Evolutionary conservation across 1,140 invertebrate genomes (phyloP), one percentile per base, ranked within the genome.

Genomic region (Phthorimaea operculella): DNA sequence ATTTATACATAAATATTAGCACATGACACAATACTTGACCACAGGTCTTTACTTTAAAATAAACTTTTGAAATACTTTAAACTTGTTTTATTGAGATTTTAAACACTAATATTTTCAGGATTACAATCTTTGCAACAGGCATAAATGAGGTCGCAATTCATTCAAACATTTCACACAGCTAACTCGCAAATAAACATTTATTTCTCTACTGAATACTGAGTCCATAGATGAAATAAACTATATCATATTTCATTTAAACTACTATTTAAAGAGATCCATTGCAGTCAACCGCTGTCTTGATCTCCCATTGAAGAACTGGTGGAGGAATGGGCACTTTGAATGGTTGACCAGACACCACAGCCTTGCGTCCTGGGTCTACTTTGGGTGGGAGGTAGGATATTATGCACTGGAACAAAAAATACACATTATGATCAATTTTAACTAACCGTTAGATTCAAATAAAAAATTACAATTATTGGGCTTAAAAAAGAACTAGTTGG

Each of bases 341-440:
- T 52, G 83, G 79, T 34, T 79, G 62, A 36, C 85, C 82, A 17
- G 83, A 84, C 0, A 86, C 83, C 21, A 86, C 76, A 17, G 82
- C 75, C 52, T 83, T 83, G 10, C 59, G 66, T n/a, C 85, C 85
- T 34, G 75, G 66, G 18, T 75, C 70, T 3, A 81, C 71, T 66
- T 79, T 83, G 44, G 70, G 60, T n/a, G 85, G 85, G 33, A 86
- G 70, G 63, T 83, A 71, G 11, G 85, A 86, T 49, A 86, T 83
- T 34, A 83, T 67, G 65, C 76, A 85, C 85, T 86, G 70, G 66
- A 85, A 86, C 34, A 59, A 49, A 63, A 60, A 21, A 54, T 54
- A 51, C 4, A 16, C 15, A 47, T 47, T 47, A 47, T n/a, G n/a
- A n/a, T n/a, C n/a, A n/a, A 36, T 36, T 7, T 36, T 12, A 36